Evolutionary conservation across 2,888 invertebrate species (phyloP).

Genomic region (Ophion ellenae): DNA sequence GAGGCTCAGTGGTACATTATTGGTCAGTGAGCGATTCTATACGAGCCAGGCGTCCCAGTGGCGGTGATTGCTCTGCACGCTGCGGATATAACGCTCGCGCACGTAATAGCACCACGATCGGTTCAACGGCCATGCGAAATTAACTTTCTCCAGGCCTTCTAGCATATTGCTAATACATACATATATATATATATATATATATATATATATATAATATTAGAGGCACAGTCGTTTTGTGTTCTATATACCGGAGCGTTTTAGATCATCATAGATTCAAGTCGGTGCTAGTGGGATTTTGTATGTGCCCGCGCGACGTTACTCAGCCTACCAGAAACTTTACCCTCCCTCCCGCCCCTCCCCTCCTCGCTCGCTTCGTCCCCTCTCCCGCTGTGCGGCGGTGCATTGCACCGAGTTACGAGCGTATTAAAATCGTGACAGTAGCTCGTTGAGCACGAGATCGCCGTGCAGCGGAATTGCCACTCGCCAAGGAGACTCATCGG

Average conservation of each 20-base stretch:
- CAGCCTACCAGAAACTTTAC: conserved; percentile 68
- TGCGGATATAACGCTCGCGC: conserved; percentile 8
- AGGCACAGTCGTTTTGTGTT: conserved; percentile 25
- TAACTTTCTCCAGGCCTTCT: conserved; percentile 78
- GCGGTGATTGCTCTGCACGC: not conserved
- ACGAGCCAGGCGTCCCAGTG: not conserved
- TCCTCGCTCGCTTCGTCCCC: conserved; percentile 11
- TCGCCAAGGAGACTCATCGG: conserved; percentile 28
- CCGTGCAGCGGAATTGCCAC: not conserved
- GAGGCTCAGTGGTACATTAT: not conserved
- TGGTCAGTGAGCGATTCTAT: not conserved
- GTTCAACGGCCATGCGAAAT: conserved; percentile 83
- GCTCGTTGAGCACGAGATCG: conserved; percentile 53
- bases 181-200: conserved; percentile 20
- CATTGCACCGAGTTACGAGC: conserved; percentile 68
- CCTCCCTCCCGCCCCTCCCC: conserved; percentile 37
- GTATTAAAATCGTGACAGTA: conserved; percentile 64
- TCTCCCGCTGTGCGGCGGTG: conserved; percentile 27
- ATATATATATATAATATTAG: conserved; percentile 16
- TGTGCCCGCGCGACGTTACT: conserved; percentile 32
- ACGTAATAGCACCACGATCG: conserved; percentile 73
- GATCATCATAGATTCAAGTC: conserved; percentile 22
- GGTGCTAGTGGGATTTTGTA: conserved; percentile 14
- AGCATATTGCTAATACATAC: conserved; percentile 25
- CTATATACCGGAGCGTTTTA: conserved; percentile 39